A percentile compares a stretch with the other conserved stretches of the same genome.
Conservation (phyloP, 2,888 invertebrate genomes). For the Dendrolimus pini region DNA sequence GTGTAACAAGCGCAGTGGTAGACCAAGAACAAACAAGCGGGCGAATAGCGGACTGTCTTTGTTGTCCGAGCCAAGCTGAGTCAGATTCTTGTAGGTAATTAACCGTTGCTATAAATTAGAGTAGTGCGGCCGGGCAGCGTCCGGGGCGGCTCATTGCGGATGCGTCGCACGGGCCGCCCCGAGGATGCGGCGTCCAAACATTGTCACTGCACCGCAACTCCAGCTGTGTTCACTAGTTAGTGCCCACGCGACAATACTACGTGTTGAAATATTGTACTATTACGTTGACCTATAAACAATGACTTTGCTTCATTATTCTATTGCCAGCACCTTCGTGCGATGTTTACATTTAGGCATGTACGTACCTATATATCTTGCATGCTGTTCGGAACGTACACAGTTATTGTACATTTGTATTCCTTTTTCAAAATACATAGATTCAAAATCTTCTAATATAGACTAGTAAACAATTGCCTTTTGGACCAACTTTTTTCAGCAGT, state of each 20-base stretch:
- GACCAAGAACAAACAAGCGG: conserved; percentile 23
- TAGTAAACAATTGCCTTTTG: too few species aligned
- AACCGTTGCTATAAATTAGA: conserved; percentile 65
- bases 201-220: conserved; percentile 59
- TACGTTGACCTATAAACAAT: conserved; percentile 24
- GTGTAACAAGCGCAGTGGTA: not conserved
- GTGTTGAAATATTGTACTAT: conserved; percentile 49
- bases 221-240: conserved; percentile 64
- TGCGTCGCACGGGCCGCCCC: conserved; percentile 42
- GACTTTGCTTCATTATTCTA: not conserved
- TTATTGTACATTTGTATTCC: conserved; percentile 1
- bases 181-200: conserved; percentile 58
- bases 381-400: too few species aligned
- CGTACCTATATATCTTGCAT: too few species aligned
- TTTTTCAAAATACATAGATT: not conserved
- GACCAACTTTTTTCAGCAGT: too few species aligned
- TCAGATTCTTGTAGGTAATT: conserved; percentile 65
- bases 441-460: too few species aligned
- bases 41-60: conserved; percentile 26
- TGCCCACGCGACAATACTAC: conserved; percentile 44
- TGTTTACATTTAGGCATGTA: too few species aligned
- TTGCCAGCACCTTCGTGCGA: too few species aligned
- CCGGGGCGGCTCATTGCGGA: conserved; percentile 49
- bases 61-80: conserved; percentile 36
- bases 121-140: conserved; percentile 22